phyloP scores from a whole-genome alignment of 2,797 vertebrate species.

The Aphelocoma californica region DNA sequence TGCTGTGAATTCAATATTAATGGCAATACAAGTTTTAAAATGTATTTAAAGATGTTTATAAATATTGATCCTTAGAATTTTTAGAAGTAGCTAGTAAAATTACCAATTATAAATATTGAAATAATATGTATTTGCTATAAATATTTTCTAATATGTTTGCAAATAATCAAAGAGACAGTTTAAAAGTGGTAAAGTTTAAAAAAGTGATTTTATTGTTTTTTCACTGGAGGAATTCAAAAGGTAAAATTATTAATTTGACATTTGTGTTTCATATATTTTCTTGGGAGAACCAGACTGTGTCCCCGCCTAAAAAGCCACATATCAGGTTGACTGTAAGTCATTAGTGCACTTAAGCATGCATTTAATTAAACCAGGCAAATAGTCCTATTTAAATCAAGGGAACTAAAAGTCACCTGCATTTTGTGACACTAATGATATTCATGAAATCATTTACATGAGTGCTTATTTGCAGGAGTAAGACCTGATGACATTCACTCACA shows the following conservation, averaged over 20 bases:
- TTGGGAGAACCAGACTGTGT: not conserved
- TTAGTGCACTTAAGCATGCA: not conserved
- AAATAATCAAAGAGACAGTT: not conserved
- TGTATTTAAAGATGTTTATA: not conserved
- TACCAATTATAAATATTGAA: not conserved
- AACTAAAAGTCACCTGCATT: conserved; percentile 43
- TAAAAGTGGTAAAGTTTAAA: not conserved
- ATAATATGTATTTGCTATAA: not conserved
- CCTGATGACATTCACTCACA: not conserved
- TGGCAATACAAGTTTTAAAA: not conserved
- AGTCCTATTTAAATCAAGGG: conserved; percentile 40
- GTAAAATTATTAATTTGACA: not conserved
- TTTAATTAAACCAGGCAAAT: conserved; percentile 39
- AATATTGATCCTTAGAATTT: not conserved
- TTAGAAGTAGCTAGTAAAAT: not conserved
- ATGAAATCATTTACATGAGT: conserved; percentile 24
- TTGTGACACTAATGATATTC: conserved; percentile 43
- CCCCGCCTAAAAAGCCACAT: not conserved
- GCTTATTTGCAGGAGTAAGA: not conserved
- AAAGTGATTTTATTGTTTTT: not conserved
- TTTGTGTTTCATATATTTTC: not conserved
- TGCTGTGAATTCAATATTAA: not conserved
- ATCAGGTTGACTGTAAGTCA: not conserved
- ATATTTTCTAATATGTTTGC: not conserved
- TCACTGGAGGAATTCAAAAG: not conserved